phyloP scores from a whole-genome alignment of 2,888 invertebrate genomes.

The Hydropsyche betteni region DNA sequence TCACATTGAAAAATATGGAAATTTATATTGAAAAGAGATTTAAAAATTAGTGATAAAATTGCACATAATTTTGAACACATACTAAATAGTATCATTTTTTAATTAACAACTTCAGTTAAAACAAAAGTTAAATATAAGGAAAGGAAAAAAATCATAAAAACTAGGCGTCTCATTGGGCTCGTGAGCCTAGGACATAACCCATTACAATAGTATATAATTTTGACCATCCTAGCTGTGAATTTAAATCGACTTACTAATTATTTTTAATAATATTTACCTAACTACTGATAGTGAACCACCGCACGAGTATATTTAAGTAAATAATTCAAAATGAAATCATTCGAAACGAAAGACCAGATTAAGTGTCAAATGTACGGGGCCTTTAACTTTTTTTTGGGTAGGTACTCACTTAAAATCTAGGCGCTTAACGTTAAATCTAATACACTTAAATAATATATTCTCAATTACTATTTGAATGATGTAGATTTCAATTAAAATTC shows the following conservation, averaged over 20 bases:
- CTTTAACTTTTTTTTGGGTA: constrained; percentile 41
- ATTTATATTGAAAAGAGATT: constrained; percentile 59
- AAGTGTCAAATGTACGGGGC: constrained; percentile 37
- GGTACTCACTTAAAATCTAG: constrained; percentile 48
- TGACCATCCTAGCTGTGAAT: constrained; percentile 52
- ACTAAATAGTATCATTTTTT: constrained; percentile 56
- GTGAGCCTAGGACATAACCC: constrained; percentile 56
- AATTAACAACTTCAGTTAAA: background rate
- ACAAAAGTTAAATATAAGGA: constrained; percentile 5
- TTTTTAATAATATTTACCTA: constrained; percentile 68
- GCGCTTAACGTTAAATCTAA: constrained; percentile 42
- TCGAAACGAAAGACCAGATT: background rate
- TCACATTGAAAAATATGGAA: constrained; percentile 70
- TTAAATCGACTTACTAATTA: constrained; percentile 58
- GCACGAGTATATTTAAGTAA: constrained; percentile 56
- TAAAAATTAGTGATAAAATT: constrained; percentile 59
- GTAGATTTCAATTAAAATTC: constrained; percentile 41
- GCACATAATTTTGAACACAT: constrained; percentile 65
- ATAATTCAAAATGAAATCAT: too few species aligned
- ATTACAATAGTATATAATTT: constrained; percentile 54
- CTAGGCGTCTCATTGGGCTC: constrained; percentile 41
- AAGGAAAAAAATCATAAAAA: constrained; percentile 28
- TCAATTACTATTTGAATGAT: constrained; percentile 49
- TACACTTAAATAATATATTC: constrained; percentile 47
- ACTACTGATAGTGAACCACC: constrained; percentile 66